A percentile compares a stretch with the other conserved stretches of the same genome.
Conservation (phyloP, 2,797 vertebrate species). For the Scomberomorus guttatus region DNA sequence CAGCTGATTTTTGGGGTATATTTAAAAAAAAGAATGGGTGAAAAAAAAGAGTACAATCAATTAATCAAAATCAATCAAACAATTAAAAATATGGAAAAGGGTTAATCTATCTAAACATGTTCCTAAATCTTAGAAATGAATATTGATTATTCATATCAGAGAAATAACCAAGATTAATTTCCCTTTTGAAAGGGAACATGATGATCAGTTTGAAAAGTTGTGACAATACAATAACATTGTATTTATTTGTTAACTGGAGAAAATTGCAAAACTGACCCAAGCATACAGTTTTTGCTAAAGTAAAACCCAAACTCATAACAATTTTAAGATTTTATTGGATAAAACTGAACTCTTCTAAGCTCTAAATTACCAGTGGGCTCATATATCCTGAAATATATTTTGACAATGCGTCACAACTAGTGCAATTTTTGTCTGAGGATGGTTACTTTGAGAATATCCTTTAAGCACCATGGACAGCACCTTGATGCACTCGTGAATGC, state of each 20-base stretch:
- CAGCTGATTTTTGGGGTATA: neutral
- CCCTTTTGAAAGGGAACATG: neutral
- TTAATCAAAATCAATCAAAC: neutral
- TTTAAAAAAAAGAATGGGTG: too few species aligned
- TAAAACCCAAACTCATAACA: neutral
- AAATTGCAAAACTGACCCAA: neutral
- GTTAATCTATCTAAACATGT: neutral
- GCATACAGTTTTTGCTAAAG: neutral
- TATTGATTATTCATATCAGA: neutral
- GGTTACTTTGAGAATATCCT: neutral
- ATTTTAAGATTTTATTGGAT: neutral
- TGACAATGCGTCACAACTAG: neutral
- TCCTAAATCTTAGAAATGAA: neutral
- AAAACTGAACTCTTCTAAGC: neutral
- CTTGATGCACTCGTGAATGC: neutral
- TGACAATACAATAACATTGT: neutral
- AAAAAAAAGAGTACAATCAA: neutral
- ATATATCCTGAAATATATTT: neutral
- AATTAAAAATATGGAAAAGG: neutral
- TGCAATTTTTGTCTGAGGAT: neutral
- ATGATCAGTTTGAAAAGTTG: neutral
- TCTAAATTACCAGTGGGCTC: neutral
- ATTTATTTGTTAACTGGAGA: neutral
- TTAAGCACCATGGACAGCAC: conserved; percentile 11
- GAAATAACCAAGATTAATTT: neutral